Conservation (phyloP, 1,140 invertebrate species). For the Macrobrachium nipponense region DNA sequence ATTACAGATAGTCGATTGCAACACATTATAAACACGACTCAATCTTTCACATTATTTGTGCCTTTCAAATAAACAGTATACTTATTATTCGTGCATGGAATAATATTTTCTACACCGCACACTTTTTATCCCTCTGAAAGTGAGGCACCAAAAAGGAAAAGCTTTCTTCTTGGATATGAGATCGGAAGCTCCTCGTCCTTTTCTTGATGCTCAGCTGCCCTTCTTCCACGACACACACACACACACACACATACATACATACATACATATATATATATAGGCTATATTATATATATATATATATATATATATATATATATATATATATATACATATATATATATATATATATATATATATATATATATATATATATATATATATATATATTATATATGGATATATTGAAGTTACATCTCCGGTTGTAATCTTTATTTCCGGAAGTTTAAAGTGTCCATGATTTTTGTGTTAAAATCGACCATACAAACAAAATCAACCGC, state of each 20-base stretch:
- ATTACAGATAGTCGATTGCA: no score
- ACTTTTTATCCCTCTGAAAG: no score
- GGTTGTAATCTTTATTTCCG: no score
- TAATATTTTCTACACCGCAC: not conserved
- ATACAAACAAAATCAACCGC: not conserved
- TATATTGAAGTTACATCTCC: no score
- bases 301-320: slow-evolving; percentile 7
- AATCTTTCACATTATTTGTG: no score
- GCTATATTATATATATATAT: no score
- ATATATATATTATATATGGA: slow-evolving; percentile 17
- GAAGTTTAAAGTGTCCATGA: not conserved
- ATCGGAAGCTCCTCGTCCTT: no score
- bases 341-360: slow-evolving; percentile 41
- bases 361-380: slow-evolving; percentile 21
- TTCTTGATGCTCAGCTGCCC: no score
- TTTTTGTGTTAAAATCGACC: not conserved
- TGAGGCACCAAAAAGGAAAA: no score
- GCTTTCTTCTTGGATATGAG: no score
- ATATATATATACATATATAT: slow-evolving; percentile 24
- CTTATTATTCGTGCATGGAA: not conserved
- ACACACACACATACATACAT: slow-evolving; percentile 26
- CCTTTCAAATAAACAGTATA: not conserved
- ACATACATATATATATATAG: slow-evolving; percentile 16
- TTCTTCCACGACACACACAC: not conserved
- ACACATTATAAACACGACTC: no score